phyloP scores from a whole-genome alignment of 2,888 invertebrate species.

The Anaspis maculata region DNA sequence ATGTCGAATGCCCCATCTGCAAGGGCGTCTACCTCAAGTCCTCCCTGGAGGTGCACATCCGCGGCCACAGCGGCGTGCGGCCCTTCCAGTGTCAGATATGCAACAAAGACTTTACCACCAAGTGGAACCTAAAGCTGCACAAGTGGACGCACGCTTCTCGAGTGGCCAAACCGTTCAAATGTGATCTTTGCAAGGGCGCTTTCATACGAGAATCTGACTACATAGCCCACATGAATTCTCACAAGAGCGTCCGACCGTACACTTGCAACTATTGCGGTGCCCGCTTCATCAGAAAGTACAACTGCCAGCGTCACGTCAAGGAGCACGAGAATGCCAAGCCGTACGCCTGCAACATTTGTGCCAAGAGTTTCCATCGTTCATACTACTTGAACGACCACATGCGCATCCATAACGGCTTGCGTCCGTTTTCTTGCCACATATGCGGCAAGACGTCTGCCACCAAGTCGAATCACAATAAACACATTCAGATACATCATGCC shows the following conservation, averaged over 20 bases:
- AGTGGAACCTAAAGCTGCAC: constrained; percentile 84
- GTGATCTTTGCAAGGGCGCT: constrained; percentile 73
- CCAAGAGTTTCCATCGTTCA: constrained; percentile 76
- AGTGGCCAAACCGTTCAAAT: constrained; percentile 77
- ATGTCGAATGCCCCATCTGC: constrained; percentile 71
- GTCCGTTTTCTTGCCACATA: constrained; percentile 77
- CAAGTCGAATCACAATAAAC: constrained; percentile 86
- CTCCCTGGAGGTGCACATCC: constrained; percentile 71
- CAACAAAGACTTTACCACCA: constrained; percentile 78
- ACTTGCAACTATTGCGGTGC: constrained; percentile 87
- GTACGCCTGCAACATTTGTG: constrained; percentile 69
- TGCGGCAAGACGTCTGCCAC: constrained; percentile 85
- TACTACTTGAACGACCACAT: constrained; percentile 84
- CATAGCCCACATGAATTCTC: constrained; percentile 77
- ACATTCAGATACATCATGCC: constrained; percentile 82
- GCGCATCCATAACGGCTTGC: constrained; percentile 72
- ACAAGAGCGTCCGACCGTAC: constrained; percentile 74
- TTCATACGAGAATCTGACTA: constrained; percentile 76
- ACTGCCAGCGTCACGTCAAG: constrained; percentile 75
- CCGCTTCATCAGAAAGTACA: constrained; percentile 81
- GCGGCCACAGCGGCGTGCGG: constrained; percentile 66
- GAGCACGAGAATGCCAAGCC: constrained; percentile 75
- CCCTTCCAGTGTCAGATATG: constrained; percentile 78
- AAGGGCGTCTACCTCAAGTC: constrained; percentile 66
- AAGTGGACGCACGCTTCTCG: constrained; percentile 83